phyloP scores from a whole-genome alignment of 2,797 vertebrate species.

The Hippoglossus hippoglossus region DNA sequence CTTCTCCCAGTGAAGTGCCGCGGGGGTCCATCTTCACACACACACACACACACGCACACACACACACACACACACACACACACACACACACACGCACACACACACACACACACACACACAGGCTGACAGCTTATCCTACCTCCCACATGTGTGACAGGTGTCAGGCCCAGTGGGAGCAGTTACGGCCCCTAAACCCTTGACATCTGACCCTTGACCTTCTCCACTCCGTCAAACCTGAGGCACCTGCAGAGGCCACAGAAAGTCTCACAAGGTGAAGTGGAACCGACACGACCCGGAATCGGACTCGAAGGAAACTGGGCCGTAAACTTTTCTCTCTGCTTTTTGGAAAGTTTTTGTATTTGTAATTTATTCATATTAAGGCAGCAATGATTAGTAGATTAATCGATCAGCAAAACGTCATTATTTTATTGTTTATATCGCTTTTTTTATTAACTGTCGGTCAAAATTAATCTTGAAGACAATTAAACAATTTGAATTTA shows the following conservation, averaged over 20 bases:
- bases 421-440: too few relatives aligned
- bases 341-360: too few relatives aligned
- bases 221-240: slow-evolving; percentile 50
- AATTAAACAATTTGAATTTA: too few relatives aligned
- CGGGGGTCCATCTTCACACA: slow-evolving; percentile 60
- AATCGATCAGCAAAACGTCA: too few relatives aligned
- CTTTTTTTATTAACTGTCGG: too few relatives aligned
- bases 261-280: slow-evolving; percentile 49
- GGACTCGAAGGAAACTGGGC: not conserved
- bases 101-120: slow-evolving; percentile 8
- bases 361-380: too few relatives aligned
- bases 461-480: too few relatives aligned
- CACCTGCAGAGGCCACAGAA: slow-evolving; percentile 79
- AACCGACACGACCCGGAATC: slow-evolving; percentile 1
- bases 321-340: not conserved
- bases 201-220: slow-evolving; percentile 75
- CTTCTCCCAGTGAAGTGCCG: slow-evolving; percentile 49
- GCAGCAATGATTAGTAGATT: too few relatives aligned
- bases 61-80: slow-evolving; percentile 34
- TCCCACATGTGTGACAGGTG: slow-evolving; percentile 88
- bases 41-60: slow-evolving; percentile 43
- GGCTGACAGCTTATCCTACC: slow-evolving; percentile 75
- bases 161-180: slow-evolving; percentile 78
- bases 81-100: slow-evolving; percentile 29
- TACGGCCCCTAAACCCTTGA: slow-evolving; percentile 80